Percentiles rank a stretch among this genome's conserved stretches.
Conservation (phyloP, 2,113 vertebrate genomes). For the Odocoileus virginianus region DNA sequence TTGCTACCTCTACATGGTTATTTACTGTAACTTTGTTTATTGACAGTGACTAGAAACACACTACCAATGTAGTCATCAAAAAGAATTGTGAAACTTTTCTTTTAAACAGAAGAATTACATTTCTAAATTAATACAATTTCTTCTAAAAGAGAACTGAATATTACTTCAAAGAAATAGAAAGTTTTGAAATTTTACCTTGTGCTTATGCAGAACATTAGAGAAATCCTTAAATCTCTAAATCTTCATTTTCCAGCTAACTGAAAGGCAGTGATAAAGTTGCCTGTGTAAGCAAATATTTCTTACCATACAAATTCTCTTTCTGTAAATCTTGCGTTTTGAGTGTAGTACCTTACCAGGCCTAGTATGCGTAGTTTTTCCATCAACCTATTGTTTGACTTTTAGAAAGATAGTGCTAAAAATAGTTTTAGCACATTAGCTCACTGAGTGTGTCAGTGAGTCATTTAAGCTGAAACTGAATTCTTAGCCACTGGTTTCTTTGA, state of each 20-base stretch:
- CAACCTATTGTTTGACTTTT: background rate
- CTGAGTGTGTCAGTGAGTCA: background rate
- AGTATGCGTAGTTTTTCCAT: background rate
- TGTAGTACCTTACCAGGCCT: background rate
- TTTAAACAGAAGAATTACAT: conserved; percentile 68
- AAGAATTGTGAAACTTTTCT: conserved; percentile 54
- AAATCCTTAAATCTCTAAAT: conserved; percentile 23
- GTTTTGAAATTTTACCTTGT: background rate
- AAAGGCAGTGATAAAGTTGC: conserved; percentile 27
- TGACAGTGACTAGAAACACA: conserved; percentile 58
- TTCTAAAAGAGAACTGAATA: conserved; percentile 33
- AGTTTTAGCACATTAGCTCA: background rate
- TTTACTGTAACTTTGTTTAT: conserved; percentile 72
- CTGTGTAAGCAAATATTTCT: conserved; percentile 12
- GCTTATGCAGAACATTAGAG: conserved; percentile 43
- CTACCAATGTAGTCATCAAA: conserved; percentile 43
- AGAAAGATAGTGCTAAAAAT: background rate
- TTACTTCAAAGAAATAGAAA: conserved; percentile 55
- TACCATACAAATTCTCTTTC: background rate
- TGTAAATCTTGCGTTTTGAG: background rate
- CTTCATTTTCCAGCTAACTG: conserved; percentile 5
- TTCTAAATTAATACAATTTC: conserved; percentile 70
- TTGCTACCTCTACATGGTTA: conserved; percentile 63
- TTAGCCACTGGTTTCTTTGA: background rate
- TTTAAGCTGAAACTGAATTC: background rate